Evolutionary conservation across 1,140 invertebrate species (phyloP), one percentile per base, ranked within the genome.

Genomic region (Zaprionus tsacasi): DNA sequence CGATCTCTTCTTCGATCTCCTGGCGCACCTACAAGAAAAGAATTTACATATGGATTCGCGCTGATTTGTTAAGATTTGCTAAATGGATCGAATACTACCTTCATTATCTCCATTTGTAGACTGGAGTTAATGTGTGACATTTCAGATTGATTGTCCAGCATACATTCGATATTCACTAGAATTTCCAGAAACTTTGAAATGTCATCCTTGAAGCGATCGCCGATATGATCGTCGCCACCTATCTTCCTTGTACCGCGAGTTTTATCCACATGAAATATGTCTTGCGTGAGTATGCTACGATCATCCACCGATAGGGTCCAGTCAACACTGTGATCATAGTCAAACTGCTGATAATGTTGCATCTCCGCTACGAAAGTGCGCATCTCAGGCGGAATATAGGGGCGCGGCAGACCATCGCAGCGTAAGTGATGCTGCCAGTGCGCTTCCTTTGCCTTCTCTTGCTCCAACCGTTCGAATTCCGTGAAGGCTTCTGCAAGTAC

Each of bases 221-320:
- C 91, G 7, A 87, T 77, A 55, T 68, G 59, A 10, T 69, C 69
- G 12, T 75, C 43, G 10, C 52, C 36, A 0, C 8, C 50, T 2
- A 60, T 40, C 25, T 52, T 48, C n/a, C 81, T 15, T 0, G 48
- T 7, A 1, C 4, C 11, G 2, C 82, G 45, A 0, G 78, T 69
- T 1, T 68, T 64, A 43, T 80, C 76, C 27, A 11, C 63, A n/a
- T 83, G 74, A 25, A 72, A 69, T 2, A 89, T 78, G 30, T 89
- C 40, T 70, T 92, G 91, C 2, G 75, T 71, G 6, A 92, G 69
- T 5, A 92, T 27, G 6, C 70, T 72, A 5, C 79, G 67, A 3
- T 92, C 78, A 50, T 92, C 76, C 6, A 92, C 72, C 1, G 64
- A 66, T 35, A 92, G 25, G 0, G 68, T 73, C 91, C 91, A 92